A percentile compares a stretch with the other conserved stretches of the same genome.
These are phyloP conservation scores for Catocala sponsa DNA, from an alignment of 2,888 invertebrate species.

Conservation along the genomic window DNA sequence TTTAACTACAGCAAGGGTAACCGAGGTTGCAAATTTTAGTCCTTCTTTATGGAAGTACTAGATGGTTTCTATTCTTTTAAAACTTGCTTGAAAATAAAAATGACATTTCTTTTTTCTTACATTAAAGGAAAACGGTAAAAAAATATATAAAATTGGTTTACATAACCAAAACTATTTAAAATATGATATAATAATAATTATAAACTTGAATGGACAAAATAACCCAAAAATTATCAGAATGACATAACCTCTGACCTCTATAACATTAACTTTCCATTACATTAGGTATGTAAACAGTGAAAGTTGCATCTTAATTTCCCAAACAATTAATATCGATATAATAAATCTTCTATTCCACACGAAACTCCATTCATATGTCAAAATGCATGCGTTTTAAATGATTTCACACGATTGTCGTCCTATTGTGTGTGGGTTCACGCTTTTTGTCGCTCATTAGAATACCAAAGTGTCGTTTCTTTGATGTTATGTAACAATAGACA, in stretches of 20 bases:
- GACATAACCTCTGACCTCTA: slow-evolving; percentile 11
- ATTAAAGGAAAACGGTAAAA: too few species aligned
- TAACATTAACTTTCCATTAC: slow-evolving; percentile 14
- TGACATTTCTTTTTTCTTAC: too few species aligned
- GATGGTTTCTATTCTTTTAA: too few species aligned
- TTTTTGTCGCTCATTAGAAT: slow-evolving; percentile 52
- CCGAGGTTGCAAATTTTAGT: too few species aligned
- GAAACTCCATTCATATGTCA: slow-evolving; percentile 44
- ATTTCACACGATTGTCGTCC: slow-evolving; percentile 44
- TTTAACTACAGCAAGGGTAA: too few species aligned
- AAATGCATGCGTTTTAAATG: slow-evolving; percentile 37
- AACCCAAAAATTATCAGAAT: background rate
- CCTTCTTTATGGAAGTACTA: too few species aligned
- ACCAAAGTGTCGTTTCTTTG: slow-evolving; percentile 37
- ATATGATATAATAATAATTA: too few species aligned
- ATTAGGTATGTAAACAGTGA: slow-evolving; percentile 23
- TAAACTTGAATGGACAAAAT: slow-evolving; percentile 1
- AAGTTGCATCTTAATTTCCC: slow-evolving; percentile 29
- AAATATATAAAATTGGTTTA: too few species aligned
- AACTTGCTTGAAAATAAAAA: too few species aligned
- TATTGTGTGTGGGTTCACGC: slow-evolving; percentile 37
- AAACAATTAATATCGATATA: slow-evolving; percentile 45
- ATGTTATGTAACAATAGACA: slow-evolving; percentile 26
- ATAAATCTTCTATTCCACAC: slow-evolving; percentile 34
- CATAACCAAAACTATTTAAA: too few species aligned